Percentiles rank a stretch among this genome's conserved stretches.
Conservation (phyloP, 92 coral and sea anemone species). For the Blastomussa wellsi region DNA sequence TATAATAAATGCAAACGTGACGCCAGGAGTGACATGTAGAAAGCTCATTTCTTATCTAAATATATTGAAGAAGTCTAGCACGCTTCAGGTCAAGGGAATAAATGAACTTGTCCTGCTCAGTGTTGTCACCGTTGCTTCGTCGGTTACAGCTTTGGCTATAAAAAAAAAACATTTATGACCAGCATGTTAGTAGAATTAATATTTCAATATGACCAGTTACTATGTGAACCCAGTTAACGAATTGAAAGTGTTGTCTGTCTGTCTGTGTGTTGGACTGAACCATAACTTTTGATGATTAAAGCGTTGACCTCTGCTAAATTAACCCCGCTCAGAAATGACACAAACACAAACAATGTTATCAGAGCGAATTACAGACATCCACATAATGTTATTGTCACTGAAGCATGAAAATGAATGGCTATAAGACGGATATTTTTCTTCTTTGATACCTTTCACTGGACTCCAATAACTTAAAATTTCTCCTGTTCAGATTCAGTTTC, state of each 20-base stretch:
- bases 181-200: background rate
- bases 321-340: background rate
- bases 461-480: background rate
- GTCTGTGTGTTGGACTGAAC: background rate
- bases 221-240: background rate
- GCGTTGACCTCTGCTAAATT: background rate
- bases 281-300: background rate
- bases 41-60: conserved; percentile 4
- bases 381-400: background rate
- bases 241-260: background rate
- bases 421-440: background rate
- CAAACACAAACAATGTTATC: background rate
- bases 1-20: background rate
- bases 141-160: background rate
- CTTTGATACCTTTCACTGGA: background rate
- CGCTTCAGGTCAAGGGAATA: background rate
- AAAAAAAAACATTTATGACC: background rate
- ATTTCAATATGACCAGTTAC: background rate
- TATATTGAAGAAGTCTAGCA: background rate
- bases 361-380: background rate
- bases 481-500: background rate
- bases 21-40: background rate
- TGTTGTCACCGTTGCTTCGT: too few species aligned
- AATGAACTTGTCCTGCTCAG: background rate
- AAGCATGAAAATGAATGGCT: background rate